phyloP scores from a whole-genome alignment of 1,140 invertebrate genomes.

The Conus ventricosus region DNA sequence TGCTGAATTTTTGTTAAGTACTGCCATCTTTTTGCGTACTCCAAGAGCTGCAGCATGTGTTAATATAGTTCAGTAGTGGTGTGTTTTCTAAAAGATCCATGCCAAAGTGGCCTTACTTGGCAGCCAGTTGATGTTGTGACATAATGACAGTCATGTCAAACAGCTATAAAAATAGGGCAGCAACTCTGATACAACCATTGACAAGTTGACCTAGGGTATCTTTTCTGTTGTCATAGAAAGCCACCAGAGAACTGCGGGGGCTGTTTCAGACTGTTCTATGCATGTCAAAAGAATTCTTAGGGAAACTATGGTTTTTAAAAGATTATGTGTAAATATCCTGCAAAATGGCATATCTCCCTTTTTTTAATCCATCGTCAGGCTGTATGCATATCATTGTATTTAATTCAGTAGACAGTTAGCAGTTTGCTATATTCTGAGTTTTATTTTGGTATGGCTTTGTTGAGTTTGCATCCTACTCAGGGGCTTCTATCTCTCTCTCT shows the following conservation, averaged over 20 bases:
- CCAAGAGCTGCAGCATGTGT: no score
- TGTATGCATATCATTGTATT: slow-evolving; percentile 1
- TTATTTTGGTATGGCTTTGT: not conserved
- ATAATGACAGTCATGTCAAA: no score
- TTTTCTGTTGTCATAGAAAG: not conserved
- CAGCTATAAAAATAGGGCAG: no score
- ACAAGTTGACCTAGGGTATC: not conserved
- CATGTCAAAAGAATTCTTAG: not conserved
- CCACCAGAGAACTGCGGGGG: not conserved
- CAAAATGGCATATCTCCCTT: not conserved
- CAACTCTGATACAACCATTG: not conserved
- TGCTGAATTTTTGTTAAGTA: no score
- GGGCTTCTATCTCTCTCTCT: not conserved
- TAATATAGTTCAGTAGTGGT: not conserved
- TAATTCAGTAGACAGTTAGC: not conserved
- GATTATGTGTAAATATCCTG: not conserved
- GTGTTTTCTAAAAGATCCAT: not conserved
- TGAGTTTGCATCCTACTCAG: not conserved
- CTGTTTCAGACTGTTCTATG: not conserved
- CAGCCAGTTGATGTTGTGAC: not conserved
- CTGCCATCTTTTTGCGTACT: no score
- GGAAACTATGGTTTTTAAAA: not conserved
- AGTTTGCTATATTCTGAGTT: not conserved
- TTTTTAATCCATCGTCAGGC: not conserved
- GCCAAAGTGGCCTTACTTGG: not conserved